Evolutionary conservation across 2,888 invertebrate genomes (phyloP), one percentile per base, ranked within the genome.

Genomic region (Gibbula magus): DNA sequence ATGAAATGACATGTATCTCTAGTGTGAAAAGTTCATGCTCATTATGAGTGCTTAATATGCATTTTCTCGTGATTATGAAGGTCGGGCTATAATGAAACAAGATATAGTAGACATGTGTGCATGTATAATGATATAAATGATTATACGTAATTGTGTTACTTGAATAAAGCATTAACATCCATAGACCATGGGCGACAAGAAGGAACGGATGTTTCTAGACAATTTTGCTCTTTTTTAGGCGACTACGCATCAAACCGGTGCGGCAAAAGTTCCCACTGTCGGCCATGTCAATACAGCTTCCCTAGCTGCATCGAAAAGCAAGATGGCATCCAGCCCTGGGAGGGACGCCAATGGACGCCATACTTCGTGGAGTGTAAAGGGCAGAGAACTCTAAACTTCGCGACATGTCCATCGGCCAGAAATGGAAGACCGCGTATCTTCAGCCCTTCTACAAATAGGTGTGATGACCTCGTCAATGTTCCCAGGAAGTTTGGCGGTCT

Each of bases 221-320:
- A n/a, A n/a, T 7, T 10, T 8, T 73, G 18, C 25, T 73, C 0
- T n/a, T 67, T 35, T 52, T 3, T 79, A 82, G 82, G 82, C 45
- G 80, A 82, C 22, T 82, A 82, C 66, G n/a, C 61, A 10, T 67
- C 39, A 4, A 79, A 82, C 54, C 25, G 35, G 2, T 83, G 82
- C 25, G 66, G 79, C 8, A 79, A 79, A 13, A 80, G 78, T 66
- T 51, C 74, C 20, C 74, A 74, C 51, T 74, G 74, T 22, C 18
- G n/a, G 18, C 74, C 74, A 2, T 74, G 74, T 51, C 8, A 13
- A 1, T 74, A 74, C 51, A 22, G 45, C 16, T 74, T 22, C 52
- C 45, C 74, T 8, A 74, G 74, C 22, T 74, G 74, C n/a, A 22
- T 25, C 20, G 29, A 51, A n/a, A 39, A 51, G 74, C 20, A 25